A percentile compares a stretch with the other conserved stretches of the same genome.
These are phyloP conservation scores for Dicentrarchus labrax DNA, from an alignment of 2,113 vertebrate genomes.

Conservation along the genomic window DNA sequence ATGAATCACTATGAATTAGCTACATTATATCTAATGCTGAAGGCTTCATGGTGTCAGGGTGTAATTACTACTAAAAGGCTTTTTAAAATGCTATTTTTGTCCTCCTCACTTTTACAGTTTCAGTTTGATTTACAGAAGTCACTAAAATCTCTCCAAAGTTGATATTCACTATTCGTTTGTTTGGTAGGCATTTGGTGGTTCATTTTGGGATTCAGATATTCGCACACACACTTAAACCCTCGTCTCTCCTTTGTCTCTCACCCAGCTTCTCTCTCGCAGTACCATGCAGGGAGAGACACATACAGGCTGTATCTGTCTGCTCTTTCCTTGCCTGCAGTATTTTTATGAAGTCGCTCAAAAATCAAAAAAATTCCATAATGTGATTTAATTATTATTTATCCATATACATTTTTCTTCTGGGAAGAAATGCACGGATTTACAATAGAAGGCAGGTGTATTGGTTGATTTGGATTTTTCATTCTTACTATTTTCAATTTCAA, in stretches of 20 bases:
- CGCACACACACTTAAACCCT: too few species aligned
- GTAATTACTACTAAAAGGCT: too few species aligned
- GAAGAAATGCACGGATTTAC: not conserved
- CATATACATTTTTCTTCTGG: not conserved
- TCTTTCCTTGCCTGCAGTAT: too few species aligned
- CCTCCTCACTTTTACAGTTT: not conserved
- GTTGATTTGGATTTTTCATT: not conserved
- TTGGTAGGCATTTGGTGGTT: too few species aligned
- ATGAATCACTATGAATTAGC: too few species aligned
- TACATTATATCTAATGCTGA: not conserved
- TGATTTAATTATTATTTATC: not conserved
- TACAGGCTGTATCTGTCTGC: too few species aligned
- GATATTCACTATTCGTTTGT: not conserved
- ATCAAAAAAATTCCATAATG: not conserved
- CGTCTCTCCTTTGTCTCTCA: too few species aligned
- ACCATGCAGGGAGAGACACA: too few species aligned
- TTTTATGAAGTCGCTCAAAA: too few species aligned
- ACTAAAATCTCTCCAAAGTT: not conserved
- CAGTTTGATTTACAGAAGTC: not conserved
- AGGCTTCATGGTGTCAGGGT: not conserved
- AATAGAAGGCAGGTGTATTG: not conserved
- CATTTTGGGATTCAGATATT: too few species aligned
- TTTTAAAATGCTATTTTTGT: not conserved
- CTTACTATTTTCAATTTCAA: not conserved
- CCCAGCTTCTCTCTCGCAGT: too few species aligned